Conservation (phyloP, 2,888 invertebrate species). For the Lasioglossum leucozonium region DNA sequence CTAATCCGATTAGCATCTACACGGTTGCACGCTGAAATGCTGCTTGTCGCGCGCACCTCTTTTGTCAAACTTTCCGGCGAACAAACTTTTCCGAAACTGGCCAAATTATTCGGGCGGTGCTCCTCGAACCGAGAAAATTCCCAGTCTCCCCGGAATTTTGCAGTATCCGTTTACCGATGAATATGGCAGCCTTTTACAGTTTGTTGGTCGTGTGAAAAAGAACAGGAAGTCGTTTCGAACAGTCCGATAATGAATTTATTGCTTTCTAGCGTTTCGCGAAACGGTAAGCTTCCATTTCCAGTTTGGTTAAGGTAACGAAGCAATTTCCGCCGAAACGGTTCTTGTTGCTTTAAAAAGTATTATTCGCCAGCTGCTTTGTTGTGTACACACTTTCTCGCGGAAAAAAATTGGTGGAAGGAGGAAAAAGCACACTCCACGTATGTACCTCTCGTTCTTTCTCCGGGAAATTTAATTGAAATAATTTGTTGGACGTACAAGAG, state of each 20-base stretch:
- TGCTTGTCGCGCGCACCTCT: neutral
- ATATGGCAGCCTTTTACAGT: no score
- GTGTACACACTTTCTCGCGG: neutral
- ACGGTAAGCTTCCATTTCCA: neutral
- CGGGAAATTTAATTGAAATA: neutral
- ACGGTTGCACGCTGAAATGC: neutral
- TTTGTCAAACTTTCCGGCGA: conserved; percentile 2
- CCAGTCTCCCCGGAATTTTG: neutral
- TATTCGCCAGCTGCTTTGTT: neutral
- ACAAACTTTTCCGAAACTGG: neutral
- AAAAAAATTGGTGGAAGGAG: neutral
- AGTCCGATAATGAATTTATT: neutral
- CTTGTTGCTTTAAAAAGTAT: neutral
- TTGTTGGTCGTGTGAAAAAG: no score
- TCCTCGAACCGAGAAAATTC: conserved; percentile 6
- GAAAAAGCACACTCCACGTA: neutral
- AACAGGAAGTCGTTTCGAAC: neutral
- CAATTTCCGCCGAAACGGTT: neutral
- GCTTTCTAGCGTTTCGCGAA: no score
- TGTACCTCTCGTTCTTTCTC: neutral
- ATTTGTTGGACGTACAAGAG: neutral
- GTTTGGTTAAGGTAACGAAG: neutral
- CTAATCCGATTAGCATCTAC: conserved; percentile 35
- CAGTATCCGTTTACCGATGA: no score
- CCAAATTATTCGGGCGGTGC: neutral